phyloP scores from a whole-genome alignment of 2,113 vertebrate species.

The Catagonus wagneri region DNA sequence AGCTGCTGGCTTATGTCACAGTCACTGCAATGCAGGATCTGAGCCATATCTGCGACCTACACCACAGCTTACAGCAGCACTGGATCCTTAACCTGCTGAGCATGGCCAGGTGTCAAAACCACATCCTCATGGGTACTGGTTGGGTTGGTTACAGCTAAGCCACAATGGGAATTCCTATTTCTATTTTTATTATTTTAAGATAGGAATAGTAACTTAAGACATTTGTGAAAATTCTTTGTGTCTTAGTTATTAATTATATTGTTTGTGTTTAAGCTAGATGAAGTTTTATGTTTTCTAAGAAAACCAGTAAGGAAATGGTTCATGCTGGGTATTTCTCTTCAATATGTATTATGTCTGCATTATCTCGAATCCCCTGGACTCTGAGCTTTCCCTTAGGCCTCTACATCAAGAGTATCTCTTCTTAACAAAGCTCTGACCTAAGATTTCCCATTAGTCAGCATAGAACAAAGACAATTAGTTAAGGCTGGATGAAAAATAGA shows the following conservation, averaged over 20 bases:
- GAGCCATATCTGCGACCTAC: too few relatives aligned
- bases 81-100: too few relatives aligned
- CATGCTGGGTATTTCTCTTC: not conserved
- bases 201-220: not conserved
- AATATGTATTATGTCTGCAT: not conserved
- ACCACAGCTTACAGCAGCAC: too few relatives aligned
- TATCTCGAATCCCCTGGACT: not conserved
- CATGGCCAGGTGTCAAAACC: too few relatives aligned
- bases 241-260: not conserved
- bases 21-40: too few relatives aligned
- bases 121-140: too few relatives aligned
- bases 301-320: not conserved
- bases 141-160: too few relatives aligned
- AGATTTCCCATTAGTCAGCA: not conserved
- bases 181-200: not conserved
- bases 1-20: too few relatives aligned
- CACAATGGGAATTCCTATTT: not conserved
- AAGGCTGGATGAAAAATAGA: not conserved
- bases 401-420: not conserved
- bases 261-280: not conserved
- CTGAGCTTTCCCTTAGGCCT: not conserved
- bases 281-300: conserved; percentile 32
- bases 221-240: not conserved
- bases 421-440: not conserved
- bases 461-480: not conserved